phyloP scores from a whole-genome alignment of 2,113 vertebrate species.

The Sciurus niger region DNA sequence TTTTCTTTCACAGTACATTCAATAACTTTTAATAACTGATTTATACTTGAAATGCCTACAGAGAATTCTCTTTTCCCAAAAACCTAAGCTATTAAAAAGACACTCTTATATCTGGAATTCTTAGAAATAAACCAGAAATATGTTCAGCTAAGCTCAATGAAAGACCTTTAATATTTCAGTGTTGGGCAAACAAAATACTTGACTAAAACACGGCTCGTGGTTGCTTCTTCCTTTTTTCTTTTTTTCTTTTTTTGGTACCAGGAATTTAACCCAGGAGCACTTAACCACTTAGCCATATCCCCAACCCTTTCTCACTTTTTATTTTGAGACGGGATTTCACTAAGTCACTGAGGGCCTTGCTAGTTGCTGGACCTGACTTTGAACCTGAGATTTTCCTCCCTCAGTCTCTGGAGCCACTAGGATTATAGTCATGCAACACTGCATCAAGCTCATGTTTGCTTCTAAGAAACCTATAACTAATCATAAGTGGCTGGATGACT shows the following conservation, averaged over 20 bases:
- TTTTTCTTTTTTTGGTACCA: no score
- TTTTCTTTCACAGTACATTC: background rate
- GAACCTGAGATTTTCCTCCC: no score
- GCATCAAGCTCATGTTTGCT: background rate
- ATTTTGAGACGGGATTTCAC: no score
- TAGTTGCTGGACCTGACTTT: no score
- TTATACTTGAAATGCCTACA: background rate
- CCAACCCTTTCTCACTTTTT: no score
- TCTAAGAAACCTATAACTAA: background rate
- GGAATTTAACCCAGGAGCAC: no score
- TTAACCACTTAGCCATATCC: no score
- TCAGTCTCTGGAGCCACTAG: no score
- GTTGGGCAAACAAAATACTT: background rate
- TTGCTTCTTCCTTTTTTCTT: background rate
- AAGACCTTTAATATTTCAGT: conserved; percentile 18
- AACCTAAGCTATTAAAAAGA: background rate
- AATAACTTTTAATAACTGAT: background rate
- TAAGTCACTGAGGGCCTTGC: no score
- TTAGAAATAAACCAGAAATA: background rate
- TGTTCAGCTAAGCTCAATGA: background rate
- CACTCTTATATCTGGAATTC: background rate
- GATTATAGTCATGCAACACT: no score
- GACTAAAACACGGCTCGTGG: background rate
- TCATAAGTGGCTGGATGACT: background rate
- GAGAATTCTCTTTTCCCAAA: background rate